Conservation (phyloP, 2,797 vertebrate species). For the Schizopygopsis pylzovi region DNA sequence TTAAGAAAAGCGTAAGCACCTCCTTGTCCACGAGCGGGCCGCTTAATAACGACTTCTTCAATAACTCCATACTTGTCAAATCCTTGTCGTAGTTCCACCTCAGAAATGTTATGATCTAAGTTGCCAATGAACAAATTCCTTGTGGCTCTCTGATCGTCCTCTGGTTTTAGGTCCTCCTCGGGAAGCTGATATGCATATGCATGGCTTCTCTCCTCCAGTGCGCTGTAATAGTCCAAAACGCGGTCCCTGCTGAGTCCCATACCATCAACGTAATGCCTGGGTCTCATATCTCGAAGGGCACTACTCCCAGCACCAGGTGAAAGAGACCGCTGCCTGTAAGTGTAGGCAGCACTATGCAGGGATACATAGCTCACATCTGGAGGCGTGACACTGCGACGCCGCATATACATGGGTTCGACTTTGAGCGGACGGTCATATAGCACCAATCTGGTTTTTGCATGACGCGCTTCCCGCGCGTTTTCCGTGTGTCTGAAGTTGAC, state of each 20-base stretch:
- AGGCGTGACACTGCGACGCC: conserved; percentile 87
- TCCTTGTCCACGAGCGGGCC: conserved; percentile 89
- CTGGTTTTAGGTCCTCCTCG: conserved; percentile 92
- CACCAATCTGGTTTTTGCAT: conserved; percentile 88
- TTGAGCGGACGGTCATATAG: conserved; percentile 93
- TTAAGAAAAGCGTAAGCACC: conserved; percentile 96
- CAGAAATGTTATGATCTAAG: conserved; percentile 91
- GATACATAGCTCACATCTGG: conserved; percentile 86
- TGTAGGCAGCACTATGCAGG: conserved; percentile 81
- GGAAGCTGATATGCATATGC: conserved; percentile 86
- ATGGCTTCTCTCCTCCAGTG: conserved; percentile 90
- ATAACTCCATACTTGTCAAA: conserved; percentile 97
- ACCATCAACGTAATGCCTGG: conserved; percentile 87
- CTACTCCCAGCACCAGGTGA: conserved; percentile 85
- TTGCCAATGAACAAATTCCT: conserved; percentile 97
- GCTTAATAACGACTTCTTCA: conserved; percentile 96
- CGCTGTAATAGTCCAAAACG: conserved; percentile 90
- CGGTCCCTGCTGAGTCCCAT: conserved; percentile 86
- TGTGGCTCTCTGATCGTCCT: conserved; percentile 95
- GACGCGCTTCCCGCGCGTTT: conserved; percentile 91
- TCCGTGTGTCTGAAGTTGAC: conserved; percentile 95
- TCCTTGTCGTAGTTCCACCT: conserved; percentile 88
- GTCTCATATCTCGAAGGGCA: conserved; percentile 81
- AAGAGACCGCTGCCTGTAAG: conserved; percentile 89
- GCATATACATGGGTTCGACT: conserved; percentile 93